These are phyloP conservation scores for Galendromus occidentalis DNA, from an alignment of 1,140 invertebrate genomes.

Conservation along the genomic window DNA sequence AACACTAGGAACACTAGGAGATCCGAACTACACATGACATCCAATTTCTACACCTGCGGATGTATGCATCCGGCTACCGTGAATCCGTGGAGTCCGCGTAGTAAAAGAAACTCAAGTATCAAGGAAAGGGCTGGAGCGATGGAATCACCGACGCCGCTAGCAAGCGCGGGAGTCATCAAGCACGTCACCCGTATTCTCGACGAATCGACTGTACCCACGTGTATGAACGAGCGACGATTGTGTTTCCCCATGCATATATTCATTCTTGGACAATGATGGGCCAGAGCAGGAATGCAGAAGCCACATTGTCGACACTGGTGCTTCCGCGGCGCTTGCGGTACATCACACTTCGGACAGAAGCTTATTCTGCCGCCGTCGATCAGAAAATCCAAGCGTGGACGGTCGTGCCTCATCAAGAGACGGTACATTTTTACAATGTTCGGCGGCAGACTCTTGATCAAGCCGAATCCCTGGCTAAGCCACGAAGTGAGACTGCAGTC, in stretches of 20 bases:
- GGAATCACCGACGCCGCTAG: background rate
- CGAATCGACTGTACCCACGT: background rate
- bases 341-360: background rate
- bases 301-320: background rate
- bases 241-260: background rate
- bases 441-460: background rate
- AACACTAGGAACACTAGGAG: background rate
- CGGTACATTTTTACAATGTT: background rate
- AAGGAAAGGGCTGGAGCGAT: background rate
- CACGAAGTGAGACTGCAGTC: background rate
- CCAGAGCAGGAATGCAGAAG: background rate
- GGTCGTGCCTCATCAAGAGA: background rate
- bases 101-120: background rate
- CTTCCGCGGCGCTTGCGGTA: background rate
- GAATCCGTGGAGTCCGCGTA: background rate
- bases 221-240: background rate
- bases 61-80: background rate
- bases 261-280: background rate
- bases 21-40: background rate
- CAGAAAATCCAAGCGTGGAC: background rate
- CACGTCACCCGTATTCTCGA: background rate
- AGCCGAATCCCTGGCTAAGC: background rate
- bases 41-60: background rate
- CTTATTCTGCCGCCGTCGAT: background rate
- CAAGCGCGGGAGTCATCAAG: background rate